Conservation (phyloP, 1,140 invertebrate species). For the Drosophila grimshawi region DNA sequence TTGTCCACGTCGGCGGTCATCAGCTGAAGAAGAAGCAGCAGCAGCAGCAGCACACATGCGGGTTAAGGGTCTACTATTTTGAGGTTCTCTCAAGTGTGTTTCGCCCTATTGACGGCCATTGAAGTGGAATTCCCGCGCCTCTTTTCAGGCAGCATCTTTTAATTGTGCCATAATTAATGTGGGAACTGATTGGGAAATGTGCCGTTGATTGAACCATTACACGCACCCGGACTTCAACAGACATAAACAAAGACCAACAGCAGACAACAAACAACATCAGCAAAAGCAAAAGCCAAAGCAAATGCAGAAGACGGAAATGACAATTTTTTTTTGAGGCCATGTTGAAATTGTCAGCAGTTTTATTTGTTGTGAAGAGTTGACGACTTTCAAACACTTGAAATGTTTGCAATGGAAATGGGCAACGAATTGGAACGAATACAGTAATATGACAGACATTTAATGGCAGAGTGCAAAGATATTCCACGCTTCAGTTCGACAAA, state of each 20-base stretch:
- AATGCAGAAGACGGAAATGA: conserved; percentile 2
- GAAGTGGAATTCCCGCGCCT: conserved; percentile 70
- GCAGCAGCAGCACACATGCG: conserved; percentile 45
- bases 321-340: conserved; percentile 32
- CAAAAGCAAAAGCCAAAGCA: not conserved
- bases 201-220: conserved; percentile 69
- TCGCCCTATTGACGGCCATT: conserved; percentile 69
- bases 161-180: conserved; percentile 82
- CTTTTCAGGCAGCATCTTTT: conserved; percentile 48
- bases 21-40: conserved; percentile 8
- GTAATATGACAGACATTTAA: conserved; percentile 10
- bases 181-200: conserved; percentile 65
- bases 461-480: conserved; percentile 5
- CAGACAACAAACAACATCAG: too few relatives aligned
- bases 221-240: conserved; percentile 25
- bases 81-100: conserved; percentile 58
- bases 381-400: conserved; percentile 40
- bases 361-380: conserved; percentile 37
- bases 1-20: conserved; percentile 77
- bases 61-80: conserved; percentile 46
- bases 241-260: not conserved
- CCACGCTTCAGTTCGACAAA: conserved; percentile 1
- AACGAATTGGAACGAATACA: conserved; percentile 3
- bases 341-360: conserved; percentile 59
- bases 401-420: conserved; percentile 1